These are phyloP conservation scores for Zaprionus africanus DNA, from an alignment of 1,140 invertebrate species.

Conservation along the genomic window DNA sequence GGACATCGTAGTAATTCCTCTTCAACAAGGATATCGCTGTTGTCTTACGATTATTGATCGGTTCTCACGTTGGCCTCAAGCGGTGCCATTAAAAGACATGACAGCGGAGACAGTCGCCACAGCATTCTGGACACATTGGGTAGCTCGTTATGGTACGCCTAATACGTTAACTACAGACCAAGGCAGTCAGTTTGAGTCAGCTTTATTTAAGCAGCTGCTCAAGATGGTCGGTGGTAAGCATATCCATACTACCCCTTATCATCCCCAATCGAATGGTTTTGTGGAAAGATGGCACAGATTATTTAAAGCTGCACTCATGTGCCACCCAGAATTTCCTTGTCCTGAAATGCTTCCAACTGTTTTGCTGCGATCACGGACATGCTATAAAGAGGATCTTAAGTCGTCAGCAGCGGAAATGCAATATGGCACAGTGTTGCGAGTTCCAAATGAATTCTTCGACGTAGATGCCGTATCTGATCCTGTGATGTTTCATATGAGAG, in stretches of 20 bases:
- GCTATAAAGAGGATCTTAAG: neutral
- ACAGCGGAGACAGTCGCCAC: constrained; percentile 51
- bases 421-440: neutral
- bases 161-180: neutral
- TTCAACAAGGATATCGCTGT: constrained; percentile 44
- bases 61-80: constrained; percentile 84
- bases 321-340: neutral
- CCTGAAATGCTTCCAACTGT: neutral
- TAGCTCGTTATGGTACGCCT: constrained; percentile 9
- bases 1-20: constrained; percentile 70
- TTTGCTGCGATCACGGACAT: neutral
- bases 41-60: constrained; percentile 70
- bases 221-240: neutral
- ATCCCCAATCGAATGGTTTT: neutral
- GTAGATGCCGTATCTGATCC: neutral
- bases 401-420: neutral
- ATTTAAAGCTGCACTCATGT: neutral
- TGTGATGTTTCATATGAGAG: neutral
- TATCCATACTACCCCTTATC: neutral
- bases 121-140: neutral
- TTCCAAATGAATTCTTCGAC: neutral
- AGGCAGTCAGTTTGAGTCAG: neutral
- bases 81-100: constrained; percentile 71
- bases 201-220: neutral
- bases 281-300: constrained; percentile 1